Evolutionary conservation across 2,888 invertebrate genomes (phyloP), one percentile per base, ranked within the genome.

Genomic region (Eupithecia pulchellata): DNA sequence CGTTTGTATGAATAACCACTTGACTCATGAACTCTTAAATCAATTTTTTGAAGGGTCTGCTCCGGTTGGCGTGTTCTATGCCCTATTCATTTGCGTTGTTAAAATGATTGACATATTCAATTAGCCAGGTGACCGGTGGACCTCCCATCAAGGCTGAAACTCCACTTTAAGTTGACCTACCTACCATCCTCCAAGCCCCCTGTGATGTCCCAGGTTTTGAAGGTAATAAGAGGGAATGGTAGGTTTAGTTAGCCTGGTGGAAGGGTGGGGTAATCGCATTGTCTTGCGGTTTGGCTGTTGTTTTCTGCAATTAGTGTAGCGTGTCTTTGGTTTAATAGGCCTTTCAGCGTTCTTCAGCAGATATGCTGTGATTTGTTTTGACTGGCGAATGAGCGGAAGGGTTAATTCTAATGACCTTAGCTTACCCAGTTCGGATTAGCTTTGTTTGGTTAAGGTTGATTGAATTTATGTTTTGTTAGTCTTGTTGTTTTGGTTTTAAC

Each of bases 81-180:
- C 90, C 87, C 91, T 90, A 92, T 93, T 94, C 91, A 93, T 95
- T 95, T 95, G 93, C 94, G 95, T 96, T 96, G 96, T 96, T 96
- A 96, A 95, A 95, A 95, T 96, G 96, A 96, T 96, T 96, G 96
- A 96, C 96, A 96, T 95, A 95, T 96, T 96, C 96, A 96, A 96
- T 96, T 96, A 96, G 96, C 91, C 89, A 92, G 93, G 95, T 95
- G 95, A 95, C 95, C 94, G 94, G 86, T 89, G 90, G 93, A 95
- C 94, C 94, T 94, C 94, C 94, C 94, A 94, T 87, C 92, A 88
- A 81, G 89, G 89, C 88, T 88, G 89, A 86, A 86, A 87, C 66
- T 75, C 91, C 89, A 86, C 66, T 80, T 76, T 79, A 76, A 66
- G 58, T 70, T 81, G 92, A 83, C 32, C 89, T 75, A 47, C 58